Conservation (phyloP, 2,113 vertebrate species). For the Xenotilapia longispinis region DNA sequence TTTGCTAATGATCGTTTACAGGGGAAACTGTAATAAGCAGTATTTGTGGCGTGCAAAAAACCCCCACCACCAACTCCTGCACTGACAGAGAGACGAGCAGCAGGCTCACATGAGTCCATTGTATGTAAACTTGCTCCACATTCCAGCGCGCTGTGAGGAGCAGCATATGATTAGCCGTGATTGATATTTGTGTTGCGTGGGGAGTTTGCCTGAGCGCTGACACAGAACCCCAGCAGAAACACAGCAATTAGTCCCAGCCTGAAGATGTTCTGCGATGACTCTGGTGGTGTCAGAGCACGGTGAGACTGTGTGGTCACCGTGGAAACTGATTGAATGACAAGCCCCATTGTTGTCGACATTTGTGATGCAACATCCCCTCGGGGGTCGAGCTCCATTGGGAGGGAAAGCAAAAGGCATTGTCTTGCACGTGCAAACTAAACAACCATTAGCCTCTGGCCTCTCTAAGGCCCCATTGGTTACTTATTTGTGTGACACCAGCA, state of each 20-base stretch:
- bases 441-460: slow-evolving; percentile 51
- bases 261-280: slow-evolving; percentile 34
- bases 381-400: slow-evolving; percentile 21
- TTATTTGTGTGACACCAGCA: slow-evolving; percentile 45
- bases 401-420: slow-evolving; percentile 52
- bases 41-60: neutral
- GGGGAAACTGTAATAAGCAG: neutral
- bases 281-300: slow-evolving; percentile 14
- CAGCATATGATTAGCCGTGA: slow-evolving; percentile 44
- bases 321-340: slow-evolving; percentile 51
- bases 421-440: slow-evolving; percentile 57
- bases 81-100: neutral
- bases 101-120: neutral
- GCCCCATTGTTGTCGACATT: slow-evolving; percentile 52
- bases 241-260: slow-evolving; percentile 53
- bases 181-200: slow-evolving; percentile 48
- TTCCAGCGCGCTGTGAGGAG: neutral
- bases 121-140: neutral
- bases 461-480: slow-evolving; percentile 30
- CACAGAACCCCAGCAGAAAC: slow-evolving; percentile 42
- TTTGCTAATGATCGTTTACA: neutral
- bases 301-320: slow-evolving; percentile 23
- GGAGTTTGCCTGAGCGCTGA: slow-evolving; percentile 40
- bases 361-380: slow-evolving; percentile 22
- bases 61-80: fast-evolving